Base-by-base conservation (phyloP, 2,888 invertebrate genomes). In the Apamea epomidion region DNA sequence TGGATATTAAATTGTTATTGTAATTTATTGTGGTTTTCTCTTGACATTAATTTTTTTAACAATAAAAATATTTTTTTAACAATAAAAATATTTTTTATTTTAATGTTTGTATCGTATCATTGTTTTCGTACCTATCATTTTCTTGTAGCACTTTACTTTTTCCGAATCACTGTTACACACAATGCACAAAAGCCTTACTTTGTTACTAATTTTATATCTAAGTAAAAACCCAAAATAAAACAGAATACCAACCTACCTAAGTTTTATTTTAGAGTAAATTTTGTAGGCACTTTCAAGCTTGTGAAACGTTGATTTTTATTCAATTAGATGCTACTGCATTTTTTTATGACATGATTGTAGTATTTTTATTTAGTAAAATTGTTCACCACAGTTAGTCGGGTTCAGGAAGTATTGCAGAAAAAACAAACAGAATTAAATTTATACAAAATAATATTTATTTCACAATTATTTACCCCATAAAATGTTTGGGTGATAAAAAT, bases 361-460 rank as follows among this genome's bases (percentile, higher is more conserved):
- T 32, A 0, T 45, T 74, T 62, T 18, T 45, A 37, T n/a, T 42
- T 10, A 2, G 4, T 45, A 5, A 12, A 60, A 14, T n/a, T 29
- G 0, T 48, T 37, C 4, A 51, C 29, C 18, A 54, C 7, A 32
- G 0, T 70, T 37, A 45, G 8, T 73, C 0, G 29, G 74, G 74
- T 60, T 68, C 12, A 74, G 79, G 79, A 67, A 51, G 10, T 14
- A 12, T 84, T 64, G 12, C 10, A 80, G 37, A 65, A 68, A 86
- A 85, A 82, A 80, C 25, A 88, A 88, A 80, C 81, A 76, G 74
- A 42, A 79, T 84, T 86, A 81, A 76, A 78, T 91, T 92, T 92
- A 93, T 94, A 94, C 91, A 94, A 94, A 95, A 95, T 94, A 94
- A 94, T 93, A 92, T 96, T 96, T 96, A 96, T 96, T 96, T 94